phyloP scores from a whole-genome alignment of 2,113 vertebrate genomes.

The Fulica atra region DNA sequence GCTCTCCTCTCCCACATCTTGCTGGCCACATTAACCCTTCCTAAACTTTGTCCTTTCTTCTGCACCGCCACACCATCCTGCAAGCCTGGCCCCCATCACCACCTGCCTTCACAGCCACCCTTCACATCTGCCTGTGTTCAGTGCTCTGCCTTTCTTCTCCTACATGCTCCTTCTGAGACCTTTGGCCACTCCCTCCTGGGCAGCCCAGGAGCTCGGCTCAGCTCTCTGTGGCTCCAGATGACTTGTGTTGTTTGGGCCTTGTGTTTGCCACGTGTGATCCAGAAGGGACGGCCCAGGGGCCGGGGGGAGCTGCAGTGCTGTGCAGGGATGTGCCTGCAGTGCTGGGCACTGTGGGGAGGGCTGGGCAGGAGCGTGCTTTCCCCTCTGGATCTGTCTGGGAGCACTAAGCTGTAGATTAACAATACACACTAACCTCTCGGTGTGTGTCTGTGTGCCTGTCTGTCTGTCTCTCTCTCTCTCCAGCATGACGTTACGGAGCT shows the following conservation, averaged over 20 bases:
- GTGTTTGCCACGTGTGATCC: slow-evolving; percentile 3
- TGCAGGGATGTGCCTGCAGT: background rate
- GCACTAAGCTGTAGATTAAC: slow-evolving; percentile 28
- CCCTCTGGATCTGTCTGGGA: slow-evolving; percentile 39
- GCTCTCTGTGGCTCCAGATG: background rate
- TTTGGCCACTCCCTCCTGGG: background rate
- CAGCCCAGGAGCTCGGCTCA: background rate
- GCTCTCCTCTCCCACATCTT: background rate
- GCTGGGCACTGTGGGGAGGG: background rate
- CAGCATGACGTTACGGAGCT: slow-evolving; percentile 91
- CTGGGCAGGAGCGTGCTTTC: background rate
- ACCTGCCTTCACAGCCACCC: background rate
- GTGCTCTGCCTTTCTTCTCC: background rate
- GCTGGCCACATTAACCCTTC: background rate
- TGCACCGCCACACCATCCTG: background rate
- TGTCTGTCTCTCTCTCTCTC: slow-evolving; percentile 61
- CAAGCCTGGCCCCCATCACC: background rate
- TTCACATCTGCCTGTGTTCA: background rate
- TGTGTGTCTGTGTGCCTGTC: slow-evolving; percentile 49
- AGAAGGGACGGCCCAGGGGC: slow-evolving; percentile 21
- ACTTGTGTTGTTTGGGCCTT: background rate
- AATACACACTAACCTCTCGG: slow-evolving; percentile 10
- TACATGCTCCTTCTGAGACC: background rate
- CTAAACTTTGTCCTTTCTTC: slow-evolving; percentile 1
- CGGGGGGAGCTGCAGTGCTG: rapidly evolving